Evolutionary conservation across 2,888 invertebrate genomes (phyloP).

Genomic region (Agonopterix alstromeriana): DNA sequence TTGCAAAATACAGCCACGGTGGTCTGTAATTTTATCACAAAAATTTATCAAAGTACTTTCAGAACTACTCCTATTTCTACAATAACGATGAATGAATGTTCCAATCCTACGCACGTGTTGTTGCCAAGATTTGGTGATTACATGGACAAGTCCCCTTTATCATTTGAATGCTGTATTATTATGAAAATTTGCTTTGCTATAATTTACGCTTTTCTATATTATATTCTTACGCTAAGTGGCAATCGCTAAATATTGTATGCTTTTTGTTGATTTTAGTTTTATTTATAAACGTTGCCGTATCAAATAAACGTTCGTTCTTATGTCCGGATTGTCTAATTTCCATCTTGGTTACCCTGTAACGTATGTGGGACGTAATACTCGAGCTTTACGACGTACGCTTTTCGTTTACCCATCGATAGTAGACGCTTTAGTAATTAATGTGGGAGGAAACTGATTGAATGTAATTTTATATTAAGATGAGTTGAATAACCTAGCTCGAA

Average conservation of each 20-base stretch:
- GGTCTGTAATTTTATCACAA: neutral
- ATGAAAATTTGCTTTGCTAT: too few relatives aligned
- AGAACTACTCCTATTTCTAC: neutral
- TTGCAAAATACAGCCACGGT: neutral
- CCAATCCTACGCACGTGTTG: conserved; percentile 9
- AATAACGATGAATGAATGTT: conserved; percentile 32
- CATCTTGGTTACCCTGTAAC: neutral
- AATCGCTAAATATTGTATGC: too few relatives aligned
- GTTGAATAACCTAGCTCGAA: conserved; percentile 49
- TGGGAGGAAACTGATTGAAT: conserved; percentile 61
- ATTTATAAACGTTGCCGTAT: too few relatives aligned
- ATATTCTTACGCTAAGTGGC: too few relatives aligned
- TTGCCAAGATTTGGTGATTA: too few relatives aligned
- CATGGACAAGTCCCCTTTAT: too few relatives aligned
- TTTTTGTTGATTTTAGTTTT: too few relatives aligned
- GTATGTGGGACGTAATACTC: conserved; percentile 26
- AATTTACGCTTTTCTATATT: too few relatives aligned
- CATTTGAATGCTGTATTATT: conserved; percentile 1
- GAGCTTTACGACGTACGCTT: conserved; percentile 19
- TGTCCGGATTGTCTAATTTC: too few relatives aligned
- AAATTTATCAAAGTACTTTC: neutral
- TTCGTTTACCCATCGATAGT: conserved; percentile 43
- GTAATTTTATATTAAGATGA: conserved; percentile 62
- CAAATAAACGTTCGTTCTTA: too few relatives aligned
- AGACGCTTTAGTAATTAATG: conserved; percentile 59